These are phyloP conservation scores for Rotaria macrura DNA, from an alignment of 2,888 invertebrate genomes.

Conservation along the genomic window DNA sequence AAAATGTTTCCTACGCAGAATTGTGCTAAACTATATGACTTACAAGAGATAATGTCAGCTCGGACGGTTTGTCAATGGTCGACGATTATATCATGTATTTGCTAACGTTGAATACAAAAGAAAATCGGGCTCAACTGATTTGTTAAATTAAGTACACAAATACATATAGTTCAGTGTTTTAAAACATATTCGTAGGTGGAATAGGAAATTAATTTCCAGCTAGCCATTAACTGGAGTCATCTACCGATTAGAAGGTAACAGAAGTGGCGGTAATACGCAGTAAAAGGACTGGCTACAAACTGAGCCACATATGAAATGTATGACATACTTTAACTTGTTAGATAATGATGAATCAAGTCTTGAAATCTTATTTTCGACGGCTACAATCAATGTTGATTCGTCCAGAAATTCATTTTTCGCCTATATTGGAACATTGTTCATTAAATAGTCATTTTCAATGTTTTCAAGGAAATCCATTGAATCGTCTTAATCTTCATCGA, in stretches of 20 bases:
- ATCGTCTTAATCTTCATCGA: slow-evolving; percentile 19
- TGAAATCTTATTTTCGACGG: not conserved
- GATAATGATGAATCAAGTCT: not conserved
- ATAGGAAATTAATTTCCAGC: too few species aligned
- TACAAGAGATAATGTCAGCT: too few species aligned
- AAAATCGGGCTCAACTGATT: too few species aligned
- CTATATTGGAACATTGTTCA: not conserved
- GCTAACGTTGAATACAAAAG: too few species aligned
- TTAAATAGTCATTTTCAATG: slow-evolving; percentile 6
- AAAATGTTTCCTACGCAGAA: too few species aligned
- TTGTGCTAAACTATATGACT: too few species aligned
- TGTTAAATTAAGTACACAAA: too few species aligned
- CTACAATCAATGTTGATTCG: not conserved
- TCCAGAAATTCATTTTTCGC: not conserved
- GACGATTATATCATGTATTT: too few species aligned
- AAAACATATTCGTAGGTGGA: too few species aligned
- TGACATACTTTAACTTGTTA: not conserved
- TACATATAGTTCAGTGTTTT: too few species aligned
- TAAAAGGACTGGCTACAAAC: not conserved
- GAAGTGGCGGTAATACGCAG: not conserved
- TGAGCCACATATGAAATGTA: too few species aligned
- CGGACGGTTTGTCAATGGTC: too few species aligned
- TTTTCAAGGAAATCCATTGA: slow-evolving; percentile 18
- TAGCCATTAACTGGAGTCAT: not conserved
- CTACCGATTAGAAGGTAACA: not conserved